Conservation (phyloP, 2,888 invertebrate species). For the Monoplex corrugatus region DNA sequence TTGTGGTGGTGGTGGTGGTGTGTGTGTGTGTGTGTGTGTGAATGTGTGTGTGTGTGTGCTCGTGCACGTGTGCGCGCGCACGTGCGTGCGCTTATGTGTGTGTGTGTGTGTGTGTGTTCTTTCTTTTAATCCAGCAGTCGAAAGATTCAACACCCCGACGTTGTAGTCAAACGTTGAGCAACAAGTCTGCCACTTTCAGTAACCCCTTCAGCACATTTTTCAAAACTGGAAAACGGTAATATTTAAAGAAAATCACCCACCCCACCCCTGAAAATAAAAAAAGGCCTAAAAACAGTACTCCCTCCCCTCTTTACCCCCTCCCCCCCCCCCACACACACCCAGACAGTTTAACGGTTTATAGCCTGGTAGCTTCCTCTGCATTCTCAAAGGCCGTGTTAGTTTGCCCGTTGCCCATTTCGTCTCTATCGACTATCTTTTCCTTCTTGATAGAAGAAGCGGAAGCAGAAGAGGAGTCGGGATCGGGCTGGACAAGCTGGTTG, state of each 20-base stretch:
- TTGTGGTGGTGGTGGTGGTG: neutral
- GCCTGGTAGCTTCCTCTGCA: neutral
- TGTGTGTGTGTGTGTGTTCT: neutral
- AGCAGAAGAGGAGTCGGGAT: neutral
- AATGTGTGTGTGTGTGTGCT: neutral
- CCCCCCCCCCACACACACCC: no score
- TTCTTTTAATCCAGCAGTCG: neutral
- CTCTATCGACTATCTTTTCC: slow-evolving; percentile 1
- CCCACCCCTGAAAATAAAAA: no score
- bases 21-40: neutral
- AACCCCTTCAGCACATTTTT: no score
- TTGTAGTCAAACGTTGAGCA: no score
- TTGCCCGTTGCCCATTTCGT: neutral
- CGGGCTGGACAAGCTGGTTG: neutral
- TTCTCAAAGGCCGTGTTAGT: neutral
- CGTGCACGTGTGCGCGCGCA: neutral
- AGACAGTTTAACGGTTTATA: neutral
- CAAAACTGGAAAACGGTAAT: no score
- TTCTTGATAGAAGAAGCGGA: slow-evolving; percentile 4
- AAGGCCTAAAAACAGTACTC: no score
- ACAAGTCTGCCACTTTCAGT: no score
- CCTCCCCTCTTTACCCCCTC: no score
- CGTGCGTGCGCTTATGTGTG: neutral
- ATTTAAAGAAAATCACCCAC: neutral
- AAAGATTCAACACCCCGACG: neutral